Evolutionary conservation across 1,140 invertebrate genomes (phyloP), one percentile per base, ranked within the genome.

Genomic region (Lordiphosa collinella): DNA sequence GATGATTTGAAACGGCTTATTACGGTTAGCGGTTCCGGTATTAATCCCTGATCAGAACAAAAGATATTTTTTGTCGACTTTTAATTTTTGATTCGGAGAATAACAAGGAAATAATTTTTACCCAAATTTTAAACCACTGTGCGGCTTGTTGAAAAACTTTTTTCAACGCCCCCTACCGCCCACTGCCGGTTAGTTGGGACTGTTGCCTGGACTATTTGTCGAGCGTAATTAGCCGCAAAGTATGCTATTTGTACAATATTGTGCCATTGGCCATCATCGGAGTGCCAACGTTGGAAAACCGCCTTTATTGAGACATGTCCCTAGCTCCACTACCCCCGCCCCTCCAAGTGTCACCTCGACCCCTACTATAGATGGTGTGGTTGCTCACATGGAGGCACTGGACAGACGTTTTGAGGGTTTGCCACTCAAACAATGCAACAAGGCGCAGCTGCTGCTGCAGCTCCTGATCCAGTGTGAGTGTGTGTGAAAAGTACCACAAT

Each of bases 401-500:
- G n/a, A n/a, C n/a, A n/a, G n/a, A 12, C 46, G 25, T 48, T 48
- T 47, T 34, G 32, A 48, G 12, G 18, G 29, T 48, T 48, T 34
- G 46, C 31, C 9, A 34, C 32, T 48, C 41, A 53, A 29, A 49
- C 37, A 60, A 58, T 38, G 49, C 18, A 34, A 40, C 34, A 14
- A 38, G 34, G 36, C 13, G 8, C 49, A 40, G 38, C 7, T 51
- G 29, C 7, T 51, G 29, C 12, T 9, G 18, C 31, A 43, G 51
- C 10, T 48, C 29, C 55, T 52, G 56, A 43, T 14, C 41, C 41
- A n/a, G n/a, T 25, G 29, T 53, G 38, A 35, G 49, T 53, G 44
- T 67, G 57, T 63, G 64, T 50, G 51, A 52, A 68, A 72, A 76
- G 76, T 69, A 73, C 78, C 78, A 84, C 78, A 84, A 84, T 84